These are phyloP conservation scores for Myotis vivesi DNA, from an alignment of 2,797 vertebrate genomes.

Conservation along the genomic window DNA sequence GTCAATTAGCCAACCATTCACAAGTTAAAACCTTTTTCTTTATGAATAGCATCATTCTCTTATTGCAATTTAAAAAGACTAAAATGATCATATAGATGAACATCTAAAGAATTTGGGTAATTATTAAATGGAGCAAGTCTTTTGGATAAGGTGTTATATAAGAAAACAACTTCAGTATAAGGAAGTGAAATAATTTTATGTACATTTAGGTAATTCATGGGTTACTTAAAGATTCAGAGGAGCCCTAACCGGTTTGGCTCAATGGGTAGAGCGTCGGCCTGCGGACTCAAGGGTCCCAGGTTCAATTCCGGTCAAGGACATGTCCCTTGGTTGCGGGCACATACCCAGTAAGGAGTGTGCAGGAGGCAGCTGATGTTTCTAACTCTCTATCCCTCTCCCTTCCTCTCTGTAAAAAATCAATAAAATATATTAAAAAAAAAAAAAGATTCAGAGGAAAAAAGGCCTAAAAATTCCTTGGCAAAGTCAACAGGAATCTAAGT, in stretches of 20 bases:
- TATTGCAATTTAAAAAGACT: slow-evolving; percentile 22
- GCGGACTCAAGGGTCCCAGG: no score
- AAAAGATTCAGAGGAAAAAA: slow-evolving; percentile 20
- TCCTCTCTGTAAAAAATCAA: no score
- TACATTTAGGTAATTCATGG: slow-evolving; percentile 29
- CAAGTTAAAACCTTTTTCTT: not conserved
- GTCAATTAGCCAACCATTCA: not conserved
- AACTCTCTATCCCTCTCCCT: no score
- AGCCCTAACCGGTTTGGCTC: no score
- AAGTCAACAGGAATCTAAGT: slow-evolving; percentile 46
- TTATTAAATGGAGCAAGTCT: not conserved
- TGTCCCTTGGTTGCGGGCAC: no score
- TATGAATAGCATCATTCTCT: not conserved
- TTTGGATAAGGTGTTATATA: not conserved
- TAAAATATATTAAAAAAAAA: no score
- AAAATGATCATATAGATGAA: slow-evolving; percentile 19
- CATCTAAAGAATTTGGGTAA: slow-evolving; percentile 13
- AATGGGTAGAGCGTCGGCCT: no score
- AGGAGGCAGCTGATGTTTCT: no score
- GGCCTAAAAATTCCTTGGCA: slow-evolving; percentile 46
- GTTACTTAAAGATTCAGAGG: slow-evolving; percentile 16
- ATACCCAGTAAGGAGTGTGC: no score
- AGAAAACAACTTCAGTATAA: slow-evolving; percentile 40
- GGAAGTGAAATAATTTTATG: slow-evolving; percentile 53
- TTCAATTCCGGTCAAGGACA: no score